Evolutionary conservation across 2,113 vertebrate genomes (phyloP), one percentile per base, ranked within the genome.

Genomic region (Siniperca chuatsi): DNA sequence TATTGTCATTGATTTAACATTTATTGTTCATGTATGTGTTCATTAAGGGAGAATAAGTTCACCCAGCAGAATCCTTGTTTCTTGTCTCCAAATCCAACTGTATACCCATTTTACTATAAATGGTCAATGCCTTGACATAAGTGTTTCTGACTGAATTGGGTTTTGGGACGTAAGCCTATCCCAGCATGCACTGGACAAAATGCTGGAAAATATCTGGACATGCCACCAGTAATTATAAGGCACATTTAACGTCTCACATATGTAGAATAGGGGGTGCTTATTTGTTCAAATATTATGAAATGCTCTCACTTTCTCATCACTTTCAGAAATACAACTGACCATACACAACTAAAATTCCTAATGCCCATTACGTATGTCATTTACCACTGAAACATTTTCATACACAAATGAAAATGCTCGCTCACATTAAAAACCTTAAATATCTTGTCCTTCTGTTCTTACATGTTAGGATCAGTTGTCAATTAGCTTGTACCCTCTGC

Each of bases 171-270:
- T 37, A 44, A 44, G 5, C 25, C 25, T 33, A 20, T 35, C 18
- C 48, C 68, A 70, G 48, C 18, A 33, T 69, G n/a, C 67, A 29
- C 67, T 69, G 67, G 25, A 69, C 44, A 69, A 33, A 69, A 33
- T 33, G 16, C 4, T 6, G 16, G 44, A 52, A 69, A 69, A 50
- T 12, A 33, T 69, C 9, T 69, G 46, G 16, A 4, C n/a, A 69
- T 20, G n/a, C 50, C 66, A 68, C n/a, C 42, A 48, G 40, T n/a
- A 8, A 67, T 21, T 29, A 12, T 9, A n/a, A 18, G 42, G 42
- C 66, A 48, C 42, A 18, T 18, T 68, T 68, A 68, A 48, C 13
- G 2, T 8, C n/a, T 69, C 15, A 20, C 25, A 48, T 40, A 40
- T 25, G 40, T 10, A 29, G 66, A 48, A 25, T 1, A 20, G 25